These are phyloP conservation scores for Spodoptera frugiperda DNA, from an alignment of 1,140 invertebrate species.

Conservation along the genomic window DNA sequence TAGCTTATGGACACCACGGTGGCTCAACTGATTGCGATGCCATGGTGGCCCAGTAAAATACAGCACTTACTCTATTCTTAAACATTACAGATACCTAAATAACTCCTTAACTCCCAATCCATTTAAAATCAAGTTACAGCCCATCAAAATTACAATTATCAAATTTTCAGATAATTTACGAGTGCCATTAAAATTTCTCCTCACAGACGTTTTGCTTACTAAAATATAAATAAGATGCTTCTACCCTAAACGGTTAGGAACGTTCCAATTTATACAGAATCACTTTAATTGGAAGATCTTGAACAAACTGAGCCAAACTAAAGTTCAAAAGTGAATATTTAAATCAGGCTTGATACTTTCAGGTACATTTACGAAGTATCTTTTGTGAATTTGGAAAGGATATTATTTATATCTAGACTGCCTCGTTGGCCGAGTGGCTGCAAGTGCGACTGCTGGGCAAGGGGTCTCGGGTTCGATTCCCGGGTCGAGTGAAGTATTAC, in stretches of 20 bases:
- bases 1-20: too few species aligned
- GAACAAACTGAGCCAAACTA: constrained; percentile 33
- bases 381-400: constrained; percentile 36
- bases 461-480: too few species aligned
- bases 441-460: too few species aligned
- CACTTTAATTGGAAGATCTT: constrained; percentile 35
- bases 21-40: too few species aligned
- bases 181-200: constrained; percentile 18
- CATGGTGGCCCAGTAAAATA: too few species aligned
- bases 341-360: constrained; percentile 29
- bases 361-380: constrained; percentile 37
- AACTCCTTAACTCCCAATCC: too few species aligned
- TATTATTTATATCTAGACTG: too few species aligned
- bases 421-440: too few species aligned
- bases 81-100: too few species aligned
- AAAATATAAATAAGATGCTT: constrained; percentile 31
- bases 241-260: background rate
- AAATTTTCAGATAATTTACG: constrained; percentile 1
- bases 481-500: too few species aligned
- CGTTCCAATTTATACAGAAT: constrained; percentile 15
- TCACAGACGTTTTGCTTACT: constrained; percentile 5
- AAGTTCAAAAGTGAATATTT: constrained; percentile 21
- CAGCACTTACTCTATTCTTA: too few species aligned
- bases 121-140: too few species aligned
- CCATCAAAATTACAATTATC: constrained; percentile 5